These are phyloP conservation scores for Hesperia comma DNA, from an alignment of 2,888 invertebrate species.

Conservation along the genomic window DNA sequence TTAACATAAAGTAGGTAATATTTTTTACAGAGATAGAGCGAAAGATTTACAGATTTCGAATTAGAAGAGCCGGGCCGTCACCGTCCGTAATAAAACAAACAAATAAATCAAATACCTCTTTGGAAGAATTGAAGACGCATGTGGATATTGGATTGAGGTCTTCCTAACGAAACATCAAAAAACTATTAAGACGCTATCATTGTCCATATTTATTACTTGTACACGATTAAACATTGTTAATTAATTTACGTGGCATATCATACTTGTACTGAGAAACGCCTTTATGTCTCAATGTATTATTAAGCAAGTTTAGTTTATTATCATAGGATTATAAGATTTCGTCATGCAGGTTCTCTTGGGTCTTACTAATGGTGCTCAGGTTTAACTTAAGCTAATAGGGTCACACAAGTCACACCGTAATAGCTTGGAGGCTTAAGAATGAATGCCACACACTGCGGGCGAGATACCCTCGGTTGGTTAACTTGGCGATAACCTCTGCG, in stretches of 20 bases:
- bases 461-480: conserved; percentile 21
- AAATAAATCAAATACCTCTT: too few relatives aligned
- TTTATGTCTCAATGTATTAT: conserved; percentile 6
- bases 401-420: conserved; percentile 34
- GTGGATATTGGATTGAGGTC: neutral
- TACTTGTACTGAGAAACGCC: neutral
- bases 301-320: conserved; percentile 15
- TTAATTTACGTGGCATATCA: neutral
- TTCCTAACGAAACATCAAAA: neutral
- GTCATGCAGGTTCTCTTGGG: conserved; percentile 15
- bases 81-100: too few relatives aligned
- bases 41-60: too few relatives aligned
- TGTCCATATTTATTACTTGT: too few relatives aligned
- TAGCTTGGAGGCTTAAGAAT: conserved; percentile 16
- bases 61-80: too few relatives aligned
- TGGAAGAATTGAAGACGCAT: too few relatives aligned
- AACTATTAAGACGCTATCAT: too few relatives aligned
- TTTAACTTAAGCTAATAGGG: conserved; percentile 35
- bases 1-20: too few relatives aligned
- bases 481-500: conserved; percentile 31
- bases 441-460: conserved; percentile 23
- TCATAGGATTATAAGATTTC: conserved; percentile 27
- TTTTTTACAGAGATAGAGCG: too few relatives aligned
- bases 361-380: conserved; percentile 30
- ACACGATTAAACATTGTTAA: neutral